Percentiles rank a stretch among this genome's conserved stretches.
phyloP scores from a whole-genome alignment of 2,797 vertebrate genomes.

The Sternotherus odoratus region DNA sequence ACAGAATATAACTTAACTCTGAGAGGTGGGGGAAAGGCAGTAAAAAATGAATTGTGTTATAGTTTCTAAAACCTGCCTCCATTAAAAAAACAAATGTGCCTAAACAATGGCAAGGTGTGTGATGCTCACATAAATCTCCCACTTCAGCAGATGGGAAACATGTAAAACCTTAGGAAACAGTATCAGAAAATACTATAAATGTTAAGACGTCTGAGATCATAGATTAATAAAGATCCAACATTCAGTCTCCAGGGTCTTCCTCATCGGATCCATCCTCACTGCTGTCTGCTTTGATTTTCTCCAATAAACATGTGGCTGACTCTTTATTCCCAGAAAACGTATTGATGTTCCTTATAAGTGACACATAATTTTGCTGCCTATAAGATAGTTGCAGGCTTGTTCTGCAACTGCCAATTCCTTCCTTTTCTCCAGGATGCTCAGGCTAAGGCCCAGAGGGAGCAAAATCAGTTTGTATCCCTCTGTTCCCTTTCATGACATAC shows the following conservation, averaged over 20 bases:
- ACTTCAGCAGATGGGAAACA: constrained; percentile 29
- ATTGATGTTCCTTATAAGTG: not conserved
- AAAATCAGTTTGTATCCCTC: not conserved
- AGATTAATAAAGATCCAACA: constrained; percentile 11
- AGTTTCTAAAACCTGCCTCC: constrained; percentile 61
- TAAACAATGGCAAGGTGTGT: constrained; percentile 5
- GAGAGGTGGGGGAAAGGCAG: constrained; percentile 53
- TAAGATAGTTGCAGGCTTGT: not conserved
- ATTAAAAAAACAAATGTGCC: constrained; percentile 60
- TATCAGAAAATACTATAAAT: not conserved
- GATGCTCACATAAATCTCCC: constrained; percentile 29
- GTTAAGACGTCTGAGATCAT: constrained; percentile 10
- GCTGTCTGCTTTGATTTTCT: constrained; percentile 30
- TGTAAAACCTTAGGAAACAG: constrained; percentile 6
- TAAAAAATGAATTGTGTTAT: constrained; percentile 66
- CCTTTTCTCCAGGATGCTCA: not conserved
- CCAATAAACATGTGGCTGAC: not conserved
- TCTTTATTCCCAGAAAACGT: constrained; percentile 16
- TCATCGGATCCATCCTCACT: not conserved
- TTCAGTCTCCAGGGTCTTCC: not conserved
- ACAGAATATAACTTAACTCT: constrained; percentile 67
- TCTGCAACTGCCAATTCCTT: not conserved
- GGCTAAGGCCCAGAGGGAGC: not conserved
- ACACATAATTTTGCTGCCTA: not conserved
- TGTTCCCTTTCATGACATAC: not conserved